phyloP scores from a whole-genome alignment of 2,888 invertebrate genomes.

The Dynastes grantii region DNA sequence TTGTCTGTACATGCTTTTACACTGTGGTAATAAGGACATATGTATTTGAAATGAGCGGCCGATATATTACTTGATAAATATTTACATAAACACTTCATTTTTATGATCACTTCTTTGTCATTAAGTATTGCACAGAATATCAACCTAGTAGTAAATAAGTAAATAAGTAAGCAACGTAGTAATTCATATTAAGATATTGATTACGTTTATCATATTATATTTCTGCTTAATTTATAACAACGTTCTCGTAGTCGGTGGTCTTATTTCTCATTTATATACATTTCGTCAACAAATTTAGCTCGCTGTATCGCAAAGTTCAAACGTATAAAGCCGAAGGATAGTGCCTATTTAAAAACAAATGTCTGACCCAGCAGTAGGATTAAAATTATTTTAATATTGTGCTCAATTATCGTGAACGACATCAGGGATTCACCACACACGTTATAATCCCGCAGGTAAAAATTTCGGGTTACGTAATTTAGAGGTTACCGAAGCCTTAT shows the following conservation, averaged over 20 bases:
- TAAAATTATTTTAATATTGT: neutral
- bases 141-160: neutral
- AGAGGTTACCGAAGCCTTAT: constrained; percentile 5
- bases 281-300: constrained; percentile 26
- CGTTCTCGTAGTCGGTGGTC: constrained; percentile 9
- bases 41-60: too few species aligned
- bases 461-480: constrained; percentile 35
- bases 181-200: neutral
- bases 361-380: neutral
- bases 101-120: too few species aligned
- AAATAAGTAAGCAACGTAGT: neutral
- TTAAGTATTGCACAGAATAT: neutral
- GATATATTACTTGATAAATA: too few species aligned
- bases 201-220: constrained; percentile 20
- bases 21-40: too few species aligned
- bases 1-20: too few species aligned
- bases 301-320: constrained; percentile 11
- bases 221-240: constrained; percentile 10
- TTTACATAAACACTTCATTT: too few species aligned
- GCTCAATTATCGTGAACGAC: neutral
- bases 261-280: neutral
- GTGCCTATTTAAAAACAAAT: constrained; percentile 1
- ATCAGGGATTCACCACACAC: neutral
- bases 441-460: constrained; percentile 1
- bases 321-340: constrained; percentile 2